Base-by-base conservation (phyloP, 2,113 vertebrate species). In the Sinocyclocheilus anophthalmus region DNA sequence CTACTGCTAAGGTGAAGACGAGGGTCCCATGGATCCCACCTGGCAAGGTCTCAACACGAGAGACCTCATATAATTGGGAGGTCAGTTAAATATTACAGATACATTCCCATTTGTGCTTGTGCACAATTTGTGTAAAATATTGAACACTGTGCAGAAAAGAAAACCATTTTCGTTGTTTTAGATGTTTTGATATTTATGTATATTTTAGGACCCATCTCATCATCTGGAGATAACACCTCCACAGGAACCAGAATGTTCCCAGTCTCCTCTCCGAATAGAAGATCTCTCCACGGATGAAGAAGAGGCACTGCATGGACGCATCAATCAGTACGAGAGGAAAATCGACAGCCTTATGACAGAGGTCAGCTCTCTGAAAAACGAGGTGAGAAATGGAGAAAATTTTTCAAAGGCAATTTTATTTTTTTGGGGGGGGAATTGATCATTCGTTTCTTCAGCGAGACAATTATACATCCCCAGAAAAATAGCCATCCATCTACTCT, bases 231-330 rank as follows among this genome's bases (percentile, higher is more conserved):
- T 95, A 65, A 93, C 93, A 0, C 94, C 96, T 18, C 83, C 92
- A 0, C 48, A 88, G 0, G 94, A 96, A 50, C 93, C 91, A 16
- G 95, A 96, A 24, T 93, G 86, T 16, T 88, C 95, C 45, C 92
- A 94, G 73, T 95, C 96, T 0, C 93, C 91, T 0, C 88, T 98
- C 90, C 95, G 87, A 76, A 87, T 97, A 87, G 95, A 95, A 39
- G 97, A 98, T 88, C 96, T 99, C 33, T 95, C 96, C 0, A 96
- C 95, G 0, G 97, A 96, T 24, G 96, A 97, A 0, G 96, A 97
- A 7, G 95, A 96, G 30, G 89, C 90, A 0, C 72, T 95, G 9
- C 96, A 94, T 45, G 92, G 94, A 91, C 96, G 94, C 82, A 96
- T 97, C 48, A 96, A 94, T n/a, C 90, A 93, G 75, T 98, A 97